Base-by-base conservation (phyloP, 2,797 vertebrate genomes). In the Hydrocynus forskahlii region DNA sequence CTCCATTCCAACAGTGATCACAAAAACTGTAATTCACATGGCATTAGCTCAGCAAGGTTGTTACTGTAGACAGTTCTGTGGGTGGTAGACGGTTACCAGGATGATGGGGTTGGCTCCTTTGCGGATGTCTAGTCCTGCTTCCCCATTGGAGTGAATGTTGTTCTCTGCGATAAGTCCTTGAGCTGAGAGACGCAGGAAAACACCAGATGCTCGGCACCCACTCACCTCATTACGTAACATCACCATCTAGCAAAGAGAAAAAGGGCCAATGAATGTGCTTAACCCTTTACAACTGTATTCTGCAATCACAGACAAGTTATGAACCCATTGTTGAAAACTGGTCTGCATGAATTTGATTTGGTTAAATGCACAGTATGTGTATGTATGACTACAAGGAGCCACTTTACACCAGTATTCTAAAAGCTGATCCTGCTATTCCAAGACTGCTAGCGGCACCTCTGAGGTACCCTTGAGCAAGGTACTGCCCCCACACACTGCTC, bases 91-190 rank as follows among this genome's bases (percentile, higher is more conserved):
- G 29, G 4, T 62, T 79, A 96, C 96, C 95, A 97, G 88, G 80
- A 97, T 95, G 76, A 96, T 94, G 14, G 95, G 94, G 83, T 96
- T 94, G 57, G 96, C 96, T 81, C 95, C 96, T 82, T 97, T 97
- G 76, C 92, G 89, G 84, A 97, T 97, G 89, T 97, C 96, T 75
- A 97, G 90, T 0, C 96, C 95, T 0, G 96, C 96, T 90, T 97
- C 94, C 0, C 94, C 94, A 0, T 97, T 97, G 0, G 94, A 97
- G 89, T 96, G 95, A 85, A 96, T 96, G 85, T 94, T 95, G 90
- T 97, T 98, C 84, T 96, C 96, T 0, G 95, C 96, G 0, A 96
- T 95, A 86, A 97, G 92, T 78, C 97, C 95, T 81, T 95, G 94
- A 14, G 94, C 95, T 0, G 94, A 96, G 68, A 97, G 92, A 35